A percentile compares a stretch with the other conserved stretches of the same genome.
Evolutionary conservation across 2,888 invertebrate species (phyloP).

Genomic region (Drosophila testacea): DNA sequence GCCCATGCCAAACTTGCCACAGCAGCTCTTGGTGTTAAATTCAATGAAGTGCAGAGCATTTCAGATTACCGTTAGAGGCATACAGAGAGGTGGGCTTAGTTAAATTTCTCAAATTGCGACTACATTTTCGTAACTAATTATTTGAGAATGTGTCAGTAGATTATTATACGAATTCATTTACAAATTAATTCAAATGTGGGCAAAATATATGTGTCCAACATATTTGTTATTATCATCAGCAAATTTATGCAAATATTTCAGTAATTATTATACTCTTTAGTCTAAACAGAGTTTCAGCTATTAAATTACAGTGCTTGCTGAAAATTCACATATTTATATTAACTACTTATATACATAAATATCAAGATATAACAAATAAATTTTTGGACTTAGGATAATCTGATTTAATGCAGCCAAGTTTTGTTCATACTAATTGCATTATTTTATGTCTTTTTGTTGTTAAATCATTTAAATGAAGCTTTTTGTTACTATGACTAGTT

Average conservation of each 20-base stretch:
- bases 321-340: too few relatives aligned
- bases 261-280: background rate
- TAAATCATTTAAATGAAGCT: too few relatives aligned
- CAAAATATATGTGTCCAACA: background rate
- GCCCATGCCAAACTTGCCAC: background rate
- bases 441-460: too few relatives aligned
- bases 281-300: background rate
- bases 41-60: constrained; percentile 54
- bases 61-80: constrained; percentile 11
- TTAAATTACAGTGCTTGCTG: too few relatives aligned
- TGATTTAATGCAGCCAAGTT: too few relatives aligned
- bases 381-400: too few relatives aligned
- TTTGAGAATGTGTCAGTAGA: constrained; percentile 1
- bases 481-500: too few relatives aligned
- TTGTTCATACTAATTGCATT: too few relatives aligned
- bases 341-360: too few relatives aligned
- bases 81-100: background rate
- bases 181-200: background rate
- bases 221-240: background rate
- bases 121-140: background rate
- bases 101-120: background rate
- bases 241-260: background rate
- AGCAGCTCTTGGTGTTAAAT: constrained; percentile 35
- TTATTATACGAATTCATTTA: background rate
- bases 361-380: too few relatives aligned